phyloP scores from a whole-genome alignment of 35 echinoderm and acorn worm species.

The Ophiothrix spiculata region DNA sequence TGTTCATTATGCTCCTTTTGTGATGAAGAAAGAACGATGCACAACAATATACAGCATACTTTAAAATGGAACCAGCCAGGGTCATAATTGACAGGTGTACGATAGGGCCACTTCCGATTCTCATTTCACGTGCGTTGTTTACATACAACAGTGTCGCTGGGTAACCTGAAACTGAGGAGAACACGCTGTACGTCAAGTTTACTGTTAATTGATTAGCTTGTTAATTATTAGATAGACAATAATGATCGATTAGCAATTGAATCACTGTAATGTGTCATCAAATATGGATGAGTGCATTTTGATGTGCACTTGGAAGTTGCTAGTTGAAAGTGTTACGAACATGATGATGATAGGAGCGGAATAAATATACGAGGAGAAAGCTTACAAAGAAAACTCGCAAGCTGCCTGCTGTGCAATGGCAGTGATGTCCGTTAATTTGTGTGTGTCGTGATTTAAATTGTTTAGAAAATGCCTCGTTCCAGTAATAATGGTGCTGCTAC shows the following conservation, averaged over 20 bases:
- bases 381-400: neutral
- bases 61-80: neutral
- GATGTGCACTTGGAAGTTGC: neutral
- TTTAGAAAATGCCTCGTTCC: neutral
- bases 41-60: neutral
- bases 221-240: too few relatives aligned
- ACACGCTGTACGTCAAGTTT: too few relatives aligned
- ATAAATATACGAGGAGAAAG: neutral
- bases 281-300: neutral
- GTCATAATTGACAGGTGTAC: neutral
- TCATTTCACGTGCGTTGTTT: neutral
- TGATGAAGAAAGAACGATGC: neutral
- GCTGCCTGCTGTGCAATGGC: neutral
- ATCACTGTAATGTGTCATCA: too few relatives aligned
- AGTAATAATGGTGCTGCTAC: neutral
- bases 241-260: too few relatives aligned
- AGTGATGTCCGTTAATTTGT: neutral
- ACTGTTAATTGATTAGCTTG: too few relatives aligned
- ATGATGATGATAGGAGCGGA: neutral
- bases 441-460: neutral
- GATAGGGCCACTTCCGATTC: neutral
- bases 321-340: neutral
- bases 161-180: too few relatives aligned
- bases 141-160: neutral
- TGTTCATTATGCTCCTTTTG: neutral